Evolutionary conservation across 2,113 vertebrate genomes (phyloP), one percentile per base, ranked within the genome.

Genomic region (Anarhynchus alexandrinus): DNA sequence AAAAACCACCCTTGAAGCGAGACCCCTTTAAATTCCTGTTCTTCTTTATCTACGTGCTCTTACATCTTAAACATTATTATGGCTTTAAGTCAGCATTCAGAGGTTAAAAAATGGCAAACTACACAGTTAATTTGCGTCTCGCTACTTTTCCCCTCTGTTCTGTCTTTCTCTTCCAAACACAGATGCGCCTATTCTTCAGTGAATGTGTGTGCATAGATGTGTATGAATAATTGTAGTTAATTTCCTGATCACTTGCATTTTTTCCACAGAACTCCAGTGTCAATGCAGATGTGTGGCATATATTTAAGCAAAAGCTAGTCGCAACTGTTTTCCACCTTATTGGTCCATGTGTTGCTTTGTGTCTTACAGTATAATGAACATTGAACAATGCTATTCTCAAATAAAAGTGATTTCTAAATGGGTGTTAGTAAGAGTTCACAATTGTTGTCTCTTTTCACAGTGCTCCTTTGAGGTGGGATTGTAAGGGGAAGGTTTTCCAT

Each of bases 1-100:
- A 61, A 58, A 61, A 8, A 88, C 38, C 6, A 42, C 6, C 2
- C 15, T 64, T 67, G 38, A 84, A 65, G 59, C 0, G 0, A 78
- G 72, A 59, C 19, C 4, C 30, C 13, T 69, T 51, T 89, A 27
- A 69, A 69, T 82, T 72, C 15, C n/a, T 67, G 10, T 74, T 34
- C 18, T 38, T 4, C 79, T 90, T 77, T 43, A 57, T 82, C 29
- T 80, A 11, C 12, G 1, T 52, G 25, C n/a, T 58, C 18, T 80
- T 67, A 59, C 1, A 2, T 74, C 65, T 93, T 51, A 58, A 71
- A 61, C 2, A 2, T 7, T 45, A 55, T 27, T 71, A 45, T 94
- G 34, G 10, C 15, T 79, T 15, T 58, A 78, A 78, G 45, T 32
- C 66, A 92, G 36, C 3, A 2, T 38, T 69, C 47, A 72, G 67